phyloP scores from a whole-genome alignment of 53 echinoderm and acorn worm species.

The Antedon mediterranea region DNA sequence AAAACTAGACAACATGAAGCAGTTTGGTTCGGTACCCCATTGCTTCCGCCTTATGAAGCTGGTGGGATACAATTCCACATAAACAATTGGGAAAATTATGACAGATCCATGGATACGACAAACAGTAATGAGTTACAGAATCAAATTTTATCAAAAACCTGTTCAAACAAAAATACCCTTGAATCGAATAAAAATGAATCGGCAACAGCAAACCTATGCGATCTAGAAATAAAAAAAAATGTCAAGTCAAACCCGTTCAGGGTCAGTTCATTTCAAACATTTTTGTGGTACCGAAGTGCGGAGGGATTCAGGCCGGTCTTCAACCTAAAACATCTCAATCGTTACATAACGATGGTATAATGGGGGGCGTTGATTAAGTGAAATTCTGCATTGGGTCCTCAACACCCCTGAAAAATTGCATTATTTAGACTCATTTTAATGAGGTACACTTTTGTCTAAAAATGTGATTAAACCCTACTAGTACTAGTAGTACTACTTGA shows the following conservation, averaged over 20 bases:
- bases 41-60: conserved; percentile 1
- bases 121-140: conserved; percentile 24
- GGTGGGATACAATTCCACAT: conserved; percentile 12
- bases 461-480: too few relatives aligned
- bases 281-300: background rate
- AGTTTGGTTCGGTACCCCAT: background rate
- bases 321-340: background rate
- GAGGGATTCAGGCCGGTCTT: background rate
- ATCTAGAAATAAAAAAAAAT: conserved; percentile 4
- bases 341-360: too few relatives aligned
- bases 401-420: too few relatives aligned
- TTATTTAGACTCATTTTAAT: too few relatives aligned
- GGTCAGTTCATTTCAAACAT: background rate
- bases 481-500: too few relatives aligned
- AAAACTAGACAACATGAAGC: background rate
- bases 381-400: too few relatives aligned
- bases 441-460: too few relatives aligned
- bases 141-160: conserved; percentile 13
- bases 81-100: conserved; percentile 6
- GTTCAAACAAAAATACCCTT: conserved; percentile 14
- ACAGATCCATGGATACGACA: conserved; percentile 17
- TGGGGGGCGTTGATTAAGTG: too few relatives aligned
- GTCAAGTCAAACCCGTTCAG: background rate
- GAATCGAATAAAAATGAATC: conserved; percentile 8
- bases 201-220: background rate